A percentile compares a stretch with the other conserved stretches of the same genome.
phyloP scores from a whole-genome alignment of 2,113 vertebrate species.

The Cariama cristata region DNA sequence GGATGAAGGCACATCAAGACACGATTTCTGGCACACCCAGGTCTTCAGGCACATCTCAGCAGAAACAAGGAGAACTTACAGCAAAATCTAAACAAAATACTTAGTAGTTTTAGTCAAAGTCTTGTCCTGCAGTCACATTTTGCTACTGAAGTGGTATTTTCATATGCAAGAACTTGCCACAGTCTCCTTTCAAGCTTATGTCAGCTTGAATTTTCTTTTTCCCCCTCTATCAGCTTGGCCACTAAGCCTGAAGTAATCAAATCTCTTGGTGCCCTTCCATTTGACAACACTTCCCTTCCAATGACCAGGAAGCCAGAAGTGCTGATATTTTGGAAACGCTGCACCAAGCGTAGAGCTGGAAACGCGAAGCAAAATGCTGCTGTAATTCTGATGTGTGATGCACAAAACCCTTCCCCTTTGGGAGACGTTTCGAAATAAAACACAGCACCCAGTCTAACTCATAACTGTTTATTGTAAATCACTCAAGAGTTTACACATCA shows the following conservation, averaged over 20 bases:
- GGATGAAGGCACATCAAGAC: not conserved
- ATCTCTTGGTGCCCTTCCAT: not conserved
- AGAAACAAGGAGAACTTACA: not conserved
- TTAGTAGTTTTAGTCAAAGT: not conserved
- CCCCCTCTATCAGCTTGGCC: not conserved
- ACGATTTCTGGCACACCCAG: not conserved
- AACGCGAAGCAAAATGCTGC: not conserved
- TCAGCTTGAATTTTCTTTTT: not conserved
- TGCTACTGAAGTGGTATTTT: not conserved
- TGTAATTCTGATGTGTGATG: not conserved
- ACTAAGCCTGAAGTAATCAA: not conserved
- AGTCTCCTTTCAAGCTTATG: not conserved
- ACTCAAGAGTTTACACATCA: conserved; percentile 65
- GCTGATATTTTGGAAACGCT: not conserved
- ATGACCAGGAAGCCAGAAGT: not conserved
- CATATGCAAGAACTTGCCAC: not conserved
- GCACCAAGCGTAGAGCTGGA: not conserved
- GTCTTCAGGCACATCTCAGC: not conserved
- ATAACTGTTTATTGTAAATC: conserved; percentile 76
- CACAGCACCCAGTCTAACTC: not conserved
- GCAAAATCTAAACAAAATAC: not conserved
- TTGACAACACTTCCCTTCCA: not conserved
- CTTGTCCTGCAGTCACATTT: not conserved
- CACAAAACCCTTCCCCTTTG: not conserved
- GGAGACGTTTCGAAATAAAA: not conserved